phyloP scores from a whole-genome alignment of 2,797 vertebrate genomes.

The Sebastes baramenuke region DNA sequence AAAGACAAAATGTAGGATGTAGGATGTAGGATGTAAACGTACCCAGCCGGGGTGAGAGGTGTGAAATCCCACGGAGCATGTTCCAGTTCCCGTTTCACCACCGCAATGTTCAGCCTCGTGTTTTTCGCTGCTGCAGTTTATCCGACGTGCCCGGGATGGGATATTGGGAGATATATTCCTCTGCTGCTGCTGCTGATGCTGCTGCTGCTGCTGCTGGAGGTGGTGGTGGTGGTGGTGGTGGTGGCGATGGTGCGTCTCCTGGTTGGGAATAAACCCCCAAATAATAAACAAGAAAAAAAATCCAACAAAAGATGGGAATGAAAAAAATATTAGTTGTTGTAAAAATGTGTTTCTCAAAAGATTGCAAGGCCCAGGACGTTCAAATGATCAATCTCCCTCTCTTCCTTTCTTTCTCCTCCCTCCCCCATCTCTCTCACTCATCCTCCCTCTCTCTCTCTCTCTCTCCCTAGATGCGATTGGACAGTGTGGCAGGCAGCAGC shows the following conservation, averaged over 20 bases:
- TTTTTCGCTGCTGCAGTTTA: conserved; percentile 65
- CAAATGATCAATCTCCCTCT: conserved; percentile 76
- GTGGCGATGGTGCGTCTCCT: conserved; percentile 58
- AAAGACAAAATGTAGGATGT: conserved; percentile 26
- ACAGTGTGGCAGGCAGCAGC: conserved; percentile 78
- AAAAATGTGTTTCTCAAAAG: conserved; percentile 51
- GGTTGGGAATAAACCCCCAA: conserved; percentile 38
- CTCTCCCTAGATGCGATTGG: conserved; percentile 74
- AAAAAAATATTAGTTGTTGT: neutral
- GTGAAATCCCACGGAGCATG: conserved; percentile 60
- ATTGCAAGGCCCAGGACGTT: conserved; percentile 75
- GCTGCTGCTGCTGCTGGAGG: conserved; percentile 7
- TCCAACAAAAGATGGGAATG: conserved; percentile 10
- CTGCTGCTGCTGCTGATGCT: conserved; percentile 33
- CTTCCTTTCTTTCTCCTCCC: conserved; percentile 50
- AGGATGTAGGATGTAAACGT: conserved; percentile 23
- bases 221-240: conserved; percentile 24
- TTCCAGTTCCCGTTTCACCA: conserved; percentile 32
- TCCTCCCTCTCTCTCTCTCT: conserved; percentile 10
- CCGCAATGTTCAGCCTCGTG: conserved; percentile 73
- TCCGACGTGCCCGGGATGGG: conserved; percentile 78
- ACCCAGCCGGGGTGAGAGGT: conserved; percentile 40
- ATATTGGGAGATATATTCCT: conserved; percentile 68
- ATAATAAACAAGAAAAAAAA: neutral
- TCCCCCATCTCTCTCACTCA: conserved; percentile 40